These are phyloP conservation scores for Oegoconia quadripuncta DNA, from an alignment of 2,888 invertebrate species.

Conservation along the genomic window DNA sequence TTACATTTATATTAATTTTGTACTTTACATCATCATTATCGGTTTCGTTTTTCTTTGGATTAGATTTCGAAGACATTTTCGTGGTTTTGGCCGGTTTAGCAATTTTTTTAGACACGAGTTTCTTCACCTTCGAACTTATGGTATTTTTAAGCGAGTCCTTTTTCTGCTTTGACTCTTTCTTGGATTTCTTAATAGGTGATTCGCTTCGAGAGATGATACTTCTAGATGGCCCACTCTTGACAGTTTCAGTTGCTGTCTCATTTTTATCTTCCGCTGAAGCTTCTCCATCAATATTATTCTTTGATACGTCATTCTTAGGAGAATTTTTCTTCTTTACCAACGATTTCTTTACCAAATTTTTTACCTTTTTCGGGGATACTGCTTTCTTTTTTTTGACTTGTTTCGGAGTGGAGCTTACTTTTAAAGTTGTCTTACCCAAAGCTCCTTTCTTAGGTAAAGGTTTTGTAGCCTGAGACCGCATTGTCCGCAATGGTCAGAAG, in stretches of 20 bases:
- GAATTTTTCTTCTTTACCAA: constrained; percentile 48
- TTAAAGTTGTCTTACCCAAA: constrained; percentile 57
- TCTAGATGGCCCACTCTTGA: constrained; percentile 48
- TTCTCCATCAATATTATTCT: constrained; percentile 43
- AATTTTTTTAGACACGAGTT: constrained; percentile 40
- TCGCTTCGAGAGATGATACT: constrained; percentile 38
- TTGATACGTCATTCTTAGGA: constrained; percentile 41
- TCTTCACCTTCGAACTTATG: constrained; percentile 34
- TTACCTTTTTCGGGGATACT: constrained; percentile 51
- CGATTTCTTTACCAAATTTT: constrained; percentile 50
- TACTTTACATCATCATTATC: constrained; percentile 55
- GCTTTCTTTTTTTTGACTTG: constrained; percentile 53
- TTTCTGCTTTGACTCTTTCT: constrained; percentile 60
- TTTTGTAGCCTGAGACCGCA: constrained; percentile 74
- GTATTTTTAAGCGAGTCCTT: constrained; percentile 53
- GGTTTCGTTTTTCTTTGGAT: constrained; percentile 32
- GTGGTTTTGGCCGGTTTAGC: constrained; percentile 37
- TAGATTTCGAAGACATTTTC: constrained; percentile 33
- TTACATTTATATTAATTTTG: constrained; percentile 60
- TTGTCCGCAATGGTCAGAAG: constrained; percentile 59
- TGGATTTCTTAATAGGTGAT: constrained; percentile 53
- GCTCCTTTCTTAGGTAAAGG: constrained; percentile 67
- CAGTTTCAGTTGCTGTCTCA: constrained; percentile 36
- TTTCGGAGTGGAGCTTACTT: constrained; percentile 42
- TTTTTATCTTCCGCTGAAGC: constrained; percentile 38